These are phyloP conservation scores for Aricia agestis DNA, from an alignment of 1,140 invertebrate genomes.

Conservation along the genomic window DNA sequence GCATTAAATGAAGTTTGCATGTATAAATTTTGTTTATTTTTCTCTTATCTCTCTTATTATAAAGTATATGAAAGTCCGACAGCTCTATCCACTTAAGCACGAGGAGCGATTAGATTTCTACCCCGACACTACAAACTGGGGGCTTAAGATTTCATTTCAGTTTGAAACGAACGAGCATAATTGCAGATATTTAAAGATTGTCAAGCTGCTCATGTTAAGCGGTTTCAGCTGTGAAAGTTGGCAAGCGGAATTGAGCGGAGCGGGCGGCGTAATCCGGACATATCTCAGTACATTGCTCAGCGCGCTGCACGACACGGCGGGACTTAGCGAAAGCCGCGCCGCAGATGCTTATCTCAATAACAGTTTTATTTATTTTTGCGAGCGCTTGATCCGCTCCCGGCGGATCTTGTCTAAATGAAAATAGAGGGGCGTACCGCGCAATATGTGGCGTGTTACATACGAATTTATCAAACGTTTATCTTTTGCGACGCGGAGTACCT, in stretches of 20 bases:
- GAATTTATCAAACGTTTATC: conserved; percentile 20
- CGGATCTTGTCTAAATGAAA: conserved; percentile 64
- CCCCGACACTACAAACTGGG: background rate
- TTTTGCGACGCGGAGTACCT: background rate
- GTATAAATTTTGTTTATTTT: no score
- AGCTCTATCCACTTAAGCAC: no score
- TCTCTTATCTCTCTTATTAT: no score
- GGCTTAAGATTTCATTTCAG: background rate
- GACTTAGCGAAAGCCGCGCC: conserved; percentile 68
- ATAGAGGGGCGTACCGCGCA: conserved; percentile 47
- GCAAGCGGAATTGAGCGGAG: conserved; percentile 52
- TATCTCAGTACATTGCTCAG: conserved; percentile 70
- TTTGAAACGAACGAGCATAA: conserved; percentile 6
- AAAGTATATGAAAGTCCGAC: no score
- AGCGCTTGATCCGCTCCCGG: conserved; percentile 62
- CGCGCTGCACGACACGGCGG: conserved; percentile 66
- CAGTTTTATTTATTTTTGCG: conserved; percentile 75
- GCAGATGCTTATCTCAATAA: conserved; percentile 76
- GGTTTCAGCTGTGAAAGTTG: conserved; percentile 63
- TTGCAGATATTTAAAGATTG: conserved; percentile 35
- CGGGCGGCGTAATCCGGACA: conserved; percentile 63
- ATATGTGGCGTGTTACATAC: conserved; percentile 21
- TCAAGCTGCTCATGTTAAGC: conserved; percentile 47
- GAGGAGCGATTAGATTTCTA: background rate
- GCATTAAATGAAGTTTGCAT: no score